phyloP scores from a whole-genome alignment of 2,113 vertebrate genomes.

The Beaufortia kweichowensis region DNA sequence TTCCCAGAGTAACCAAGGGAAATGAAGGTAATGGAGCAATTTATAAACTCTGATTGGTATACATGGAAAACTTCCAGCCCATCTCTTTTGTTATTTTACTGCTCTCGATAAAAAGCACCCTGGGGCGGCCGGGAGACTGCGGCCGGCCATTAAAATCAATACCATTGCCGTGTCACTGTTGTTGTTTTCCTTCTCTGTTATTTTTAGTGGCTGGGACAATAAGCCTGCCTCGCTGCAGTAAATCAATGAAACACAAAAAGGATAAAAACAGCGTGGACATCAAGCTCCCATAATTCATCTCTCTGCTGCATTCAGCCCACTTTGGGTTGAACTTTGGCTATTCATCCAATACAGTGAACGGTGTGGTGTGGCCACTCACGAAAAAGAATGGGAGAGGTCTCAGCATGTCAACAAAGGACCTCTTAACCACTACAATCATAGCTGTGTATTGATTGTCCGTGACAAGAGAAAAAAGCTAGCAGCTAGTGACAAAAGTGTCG shows the following conservation, averaged over 20 bases:
- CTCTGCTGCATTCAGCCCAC: conserved; percentile 62
- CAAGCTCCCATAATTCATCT: conserved; percentile 59
- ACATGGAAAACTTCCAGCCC: conserved; percentile 81
- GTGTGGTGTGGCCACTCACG: conserved; percentile 16
- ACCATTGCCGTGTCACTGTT: conserved; percentile 66
- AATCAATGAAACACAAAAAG: conserved; percentile 72
- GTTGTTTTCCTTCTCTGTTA: conserved; percentile 69
- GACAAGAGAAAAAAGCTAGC: conserved; percentile 11
- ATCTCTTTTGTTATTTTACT: conserved; percentile 79
- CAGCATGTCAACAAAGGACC: conserved; percentile 26
- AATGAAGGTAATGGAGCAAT: conserved; percentile 85
- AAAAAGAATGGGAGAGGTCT: conserved; percentile 30
- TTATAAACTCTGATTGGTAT: conserved; percentile 85
- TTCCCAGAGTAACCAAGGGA: conserved; percentile 82
- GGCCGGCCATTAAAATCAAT: conserved; percentile 75
- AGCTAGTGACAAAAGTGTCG: neutral
- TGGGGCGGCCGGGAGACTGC: conserved; percentile 65
- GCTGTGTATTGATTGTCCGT: conserved; percentile 17
- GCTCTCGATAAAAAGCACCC: conserved; percentile 75
- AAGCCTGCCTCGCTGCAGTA: conserved; percentile 66
- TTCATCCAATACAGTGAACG: conserved; percentile 37
- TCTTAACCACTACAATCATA: conserved; percentile 40
- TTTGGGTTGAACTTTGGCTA: conserved; percentile 18
- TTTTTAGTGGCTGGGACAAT: conserved; percentile 69
- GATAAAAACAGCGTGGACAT: conserved; percentile 52